Conservation (phyloP, 2,113 vertebrate genomes). For the Oxyura jamaicensis region DNA sequence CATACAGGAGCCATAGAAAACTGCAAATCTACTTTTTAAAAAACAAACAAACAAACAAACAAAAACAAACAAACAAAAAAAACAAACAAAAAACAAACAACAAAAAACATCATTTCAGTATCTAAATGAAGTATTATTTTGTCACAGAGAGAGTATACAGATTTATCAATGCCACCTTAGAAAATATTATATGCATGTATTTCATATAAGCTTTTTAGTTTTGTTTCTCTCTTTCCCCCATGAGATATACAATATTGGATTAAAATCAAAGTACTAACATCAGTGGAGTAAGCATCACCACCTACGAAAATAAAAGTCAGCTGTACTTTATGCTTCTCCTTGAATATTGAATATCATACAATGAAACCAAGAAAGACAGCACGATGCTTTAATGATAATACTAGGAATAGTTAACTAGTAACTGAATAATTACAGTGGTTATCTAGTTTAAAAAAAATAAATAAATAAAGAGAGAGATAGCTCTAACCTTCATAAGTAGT, state of each 20-base stretch:
- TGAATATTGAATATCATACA: background rate
- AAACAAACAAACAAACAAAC: too few species aligned
- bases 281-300: background rate
- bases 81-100: too few species aligned
- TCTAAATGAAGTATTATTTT: background rate
- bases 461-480: background rate
- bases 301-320: background rate
- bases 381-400: background rate
- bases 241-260: background rate
- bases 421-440: background rate
- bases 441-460: background rate
- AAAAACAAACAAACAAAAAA: too few species aligned
- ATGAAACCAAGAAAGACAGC: background rate
- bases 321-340: background rate
- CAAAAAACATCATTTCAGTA: background rate
- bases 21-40: background rate
- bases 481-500: background rate
- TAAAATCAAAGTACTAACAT: background rate
- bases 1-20: background rate
- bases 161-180: background rate
- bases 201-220: rapidly evolving
- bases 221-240: background rate
- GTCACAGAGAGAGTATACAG: background rate
- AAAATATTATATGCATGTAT: background rate
- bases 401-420: background rate